Percentiles rank a stretch among this genome's conserved stretches.
phyloP scores from a whole-genome alignment of 2,888 invertebrate genomes.

The Parascotia fuliginaria region DNA sequence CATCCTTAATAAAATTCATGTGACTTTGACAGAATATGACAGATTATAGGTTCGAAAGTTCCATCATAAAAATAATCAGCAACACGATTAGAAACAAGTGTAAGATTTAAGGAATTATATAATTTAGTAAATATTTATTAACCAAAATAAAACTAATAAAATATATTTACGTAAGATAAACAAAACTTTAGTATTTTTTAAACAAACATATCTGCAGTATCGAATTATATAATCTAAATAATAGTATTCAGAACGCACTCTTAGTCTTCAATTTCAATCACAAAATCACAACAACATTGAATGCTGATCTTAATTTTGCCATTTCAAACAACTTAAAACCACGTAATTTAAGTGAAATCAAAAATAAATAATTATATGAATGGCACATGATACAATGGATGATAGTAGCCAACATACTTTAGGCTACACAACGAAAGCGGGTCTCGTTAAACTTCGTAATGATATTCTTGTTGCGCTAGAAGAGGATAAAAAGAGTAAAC shows the following conservation, averaged over 20 bases:
- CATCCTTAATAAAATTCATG: conserved; percentile 11
- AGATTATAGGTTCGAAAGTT: conserved; percentile 6
- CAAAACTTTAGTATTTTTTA: background rate
- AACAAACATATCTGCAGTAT: background rate
- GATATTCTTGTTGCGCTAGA: conserved; percentile 88
- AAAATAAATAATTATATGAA: conserved; percentile 44
- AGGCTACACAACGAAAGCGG: conserved; percentile 89
- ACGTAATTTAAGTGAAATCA: background rate
- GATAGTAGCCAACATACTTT: conserved; percentile 62
- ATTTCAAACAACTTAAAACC: no score
- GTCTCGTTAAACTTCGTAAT: conserved; percentile 88
- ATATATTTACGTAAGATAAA: no score
- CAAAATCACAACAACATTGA: no score
- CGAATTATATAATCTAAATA: conserved; percentile 1
- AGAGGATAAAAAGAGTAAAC: conserved; percentile 87
- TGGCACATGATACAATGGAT: conserved; percentile 58
- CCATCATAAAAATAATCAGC: background rate
- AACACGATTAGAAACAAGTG: no score
- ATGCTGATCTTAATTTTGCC: no score
- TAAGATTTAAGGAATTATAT: no score
- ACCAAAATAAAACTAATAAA: no score
- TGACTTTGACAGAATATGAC: conserved; percentile 23
- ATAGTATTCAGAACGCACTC: conserved; percentile 24
- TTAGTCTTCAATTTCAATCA: conserved; percentile 9
- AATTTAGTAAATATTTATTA: no score